Evolutionary conservation across 2,113 vertebrate genomes (phyloP).

Genomic region (Cathartes aura): DNA sequence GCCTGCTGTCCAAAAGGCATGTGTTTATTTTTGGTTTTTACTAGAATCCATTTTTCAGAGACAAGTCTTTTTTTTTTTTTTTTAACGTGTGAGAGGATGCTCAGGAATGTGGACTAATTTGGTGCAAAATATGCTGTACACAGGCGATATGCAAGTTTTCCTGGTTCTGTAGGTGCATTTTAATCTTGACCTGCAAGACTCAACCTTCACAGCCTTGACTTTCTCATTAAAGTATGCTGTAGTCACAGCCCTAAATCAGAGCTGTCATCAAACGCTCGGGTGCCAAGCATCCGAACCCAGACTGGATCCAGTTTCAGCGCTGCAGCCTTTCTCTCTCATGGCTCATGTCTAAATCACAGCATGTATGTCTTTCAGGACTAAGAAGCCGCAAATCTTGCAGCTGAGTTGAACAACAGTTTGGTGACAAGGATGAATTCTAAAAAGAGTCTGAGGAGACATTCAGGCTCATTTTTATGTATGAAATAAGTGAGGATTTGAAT

Average conservation of each 20-base stretch:
- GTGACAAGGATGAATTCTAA: background rate
- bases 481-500: background rate
- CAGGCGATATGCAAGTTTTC: background rate
- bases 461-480: background rate
- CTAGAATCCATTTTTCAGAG: background rate
- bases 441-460: background rate
- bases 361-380: background rate
- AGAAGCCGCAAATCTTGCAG: background rate
- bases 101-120: background rate
- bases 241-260: background rate
- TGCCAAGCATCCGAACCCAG: background rate
- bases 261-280: fast-evolving
- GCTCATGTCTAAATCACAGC: background rate
- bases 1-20: background rate
- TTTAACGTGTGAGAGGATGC: background rate
- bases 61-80: background rate
- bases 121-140: background rate
- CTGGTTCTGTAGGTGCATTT: background rate
- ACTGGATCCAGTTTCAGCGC: background rate
- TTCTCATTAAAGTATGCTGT: background rate
- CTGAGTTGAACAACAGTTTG: background rate
- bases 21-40: background rate
- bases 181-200: background rate
- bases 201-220: background rate
- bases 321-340: background rate